Evolutionary conservation across 2,888 invertebrate species (phyloP).

Genomic region (Nomada fabriciana): DNA sequence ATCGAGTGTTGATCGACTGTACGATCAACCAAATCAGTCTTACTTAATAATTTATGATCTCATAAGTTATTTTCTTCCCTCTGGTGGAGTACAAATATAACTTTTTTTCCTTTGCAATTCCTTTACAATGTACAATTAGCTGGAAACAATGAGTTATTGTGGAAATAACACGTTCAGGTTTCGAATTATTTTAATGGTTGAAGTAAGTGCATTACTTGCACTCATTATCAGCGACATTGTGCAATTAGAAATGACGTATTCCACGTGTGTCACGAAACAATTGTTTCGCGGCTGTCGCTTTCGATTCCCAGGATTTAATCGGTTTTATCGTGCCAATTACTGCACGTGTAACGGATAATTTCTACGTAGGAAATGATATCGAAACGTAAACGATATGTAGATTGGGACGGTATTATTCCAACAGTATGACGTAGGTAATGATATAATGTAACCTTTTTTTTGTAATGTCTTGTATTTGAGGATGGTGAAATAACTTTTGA

Average conservation of each 20-base stretch:
- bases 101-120: constrained; percentile 7
- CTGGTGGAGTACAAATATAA: neutral
- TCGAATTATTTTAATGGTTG: constrained; percentile 24
- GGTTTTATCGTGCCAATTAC: constrained; percentile 33
- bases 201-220: neutral
- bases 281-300: constrained; percentile 44
- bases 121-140: constrained; percentile 14
- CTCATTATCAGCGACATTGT: constrained; percentile 24
- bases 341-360: neutral
- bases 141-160: constrained; percentile 38
- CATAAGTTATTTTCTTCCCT: no score
- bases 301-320: constrained; percentile 22
- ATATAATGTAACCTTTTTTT: no score
- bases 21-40: no score
- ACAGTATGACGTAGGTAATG: neutral
- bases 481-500: no score
- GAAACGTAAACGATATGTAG: neutral
- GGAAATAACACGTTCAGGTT: constrained; percentile 34
- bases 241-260: constrained; percentile 36
- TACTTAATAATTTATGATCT: no score
- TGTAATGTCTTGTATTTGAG: no score
- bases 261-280: constrained; percentile 33
- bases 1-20: no score
- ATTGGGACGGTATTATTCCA: neutral
- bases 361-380: neutral